Evolutionary conservation across 2,888 invertebrate genomes (phyloP).

Genomic region (Dynastes hyllus): DNA sequence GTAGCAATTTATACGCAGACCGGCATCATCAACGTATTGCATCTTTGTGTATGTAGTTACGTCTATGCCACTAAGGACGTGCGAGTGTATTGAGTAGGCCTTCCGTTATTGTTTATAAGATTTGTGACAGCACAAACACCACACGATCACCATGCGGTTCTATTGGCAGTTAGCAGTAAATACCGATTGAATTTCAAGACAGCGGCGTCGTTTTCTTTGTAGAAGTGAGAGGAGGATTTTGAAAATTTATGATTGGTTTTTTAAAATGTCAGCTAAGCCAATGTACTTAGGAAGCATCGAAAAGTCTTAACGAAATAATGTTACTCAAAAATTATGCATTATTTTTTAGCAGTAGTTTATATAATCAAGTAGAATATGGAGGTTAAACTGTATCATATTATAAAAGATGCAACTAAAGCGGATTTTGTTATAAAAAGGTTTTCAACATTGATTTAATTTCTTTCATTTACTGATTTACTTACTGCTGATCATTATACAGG

Average conservation of each 20-base stretch:
- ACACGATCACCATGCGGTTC: conserved; percentile 22
- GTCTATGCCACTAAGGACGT: not conserved
- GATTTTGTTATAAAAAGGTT: no score
- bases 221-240: not conserved
- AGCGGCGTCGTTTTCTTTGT: conserved; percentile 13
- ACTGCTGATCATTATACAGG: no score
- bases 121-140: conserved; percentile 42
- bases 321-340: no score
- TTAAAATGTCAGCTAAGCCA: no score
- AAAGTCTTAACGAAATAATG: no score
- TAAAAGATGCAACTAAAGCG: no score
- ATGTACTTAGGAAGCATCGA: no score
- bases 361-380: no score
- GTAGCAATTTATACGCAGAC: conserved; percentile 43
- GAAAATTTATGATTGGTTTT: not conserved
- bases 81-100: conserved; percentile 26
- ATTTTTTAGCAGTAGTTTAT: no score
- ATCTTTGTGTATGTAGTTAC: not conserved
- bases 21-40: conserved; percentile 34
- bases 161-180: conserved; percentile 35
- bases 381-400: no score
- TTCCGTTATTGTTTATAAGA: conserved; percentile 46
- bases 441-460: no score
- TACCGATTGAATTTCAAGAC: conserved; percentile 19
- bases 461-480: no score